A percentile compares a stretch with the other conserved stretches of the same genome.
phyloP scores from a whole-genome alignment of 2,888 invertebrate species.

The Lordiphosa fenestrarum region DNA sequence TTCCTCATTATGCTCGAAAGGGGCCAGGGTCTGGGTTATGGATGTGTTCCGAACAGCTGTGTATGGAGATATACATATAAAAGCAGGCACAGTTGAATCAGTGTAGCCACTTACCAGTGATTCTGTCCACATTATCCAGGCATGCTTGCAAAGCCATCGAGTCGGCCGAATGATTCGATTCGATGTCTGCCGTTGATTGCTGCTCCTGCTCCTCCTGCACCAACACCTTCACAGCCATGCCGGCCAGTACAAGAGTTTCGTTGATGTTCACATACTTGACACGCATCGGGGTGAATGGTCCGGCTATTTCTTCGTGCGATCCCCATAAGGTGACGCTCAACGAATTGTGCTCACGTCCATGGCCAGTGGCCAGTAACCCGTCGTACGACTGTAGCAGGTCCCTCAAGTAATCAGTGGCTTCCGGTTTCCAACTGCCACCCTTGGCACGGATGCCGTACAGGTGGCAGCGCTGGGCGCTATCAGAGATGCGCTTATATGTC shows the following conservation, averaged over 20 bases:
- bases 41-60: too few species aligned
- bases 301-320: slow-evolving; percentile 83
- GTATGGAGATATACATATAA: too few species aligned
- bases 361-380: slow-evolving; percentile 67
- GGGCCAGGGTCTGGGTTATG: background rate
- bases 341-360: slow-evolving; percentile 5
- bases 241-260: slow-evolving; percentile 84
- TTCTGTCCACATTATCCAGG: slow-evolving; percentile 4
- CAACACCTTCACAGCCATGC: slow-evolving; percentile 81
- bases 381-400: slow-evolving; percentile 82
- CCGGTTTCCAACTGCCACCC: slow-evolving; percentile 81
- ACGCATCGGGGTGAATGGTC: slow-evolving; percentile 85
- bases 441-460: slow-evolving; percentile 86
- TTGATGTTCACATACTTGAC: slow-evolving; percentile 86
- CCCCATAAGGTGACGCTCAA: slow-evolving; percentile 83
- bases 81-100: too few species aligned
- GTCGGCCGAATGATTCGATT: background rate
- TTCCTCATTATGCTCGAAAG: slow-evolving; percentile 19
- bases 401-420: slow-evolving; percentile 83
- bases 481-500: slow-evolving; percentile 81
- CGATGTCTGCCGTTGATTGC: background rate
- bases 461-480: slow-evolving; percentile 85
- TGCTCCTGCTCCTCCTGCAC: background rate
- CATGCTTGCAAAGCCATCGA: background rate
- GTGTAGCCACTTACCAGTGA: background rate